Percentiles rank a stretch among this genome's conserved stretches.
These are phyloP conservation scores for Vulpes ferrilata DNA, from an alignment of 2,113 vertebrate species.

Conservation along the genomic window DNA sequence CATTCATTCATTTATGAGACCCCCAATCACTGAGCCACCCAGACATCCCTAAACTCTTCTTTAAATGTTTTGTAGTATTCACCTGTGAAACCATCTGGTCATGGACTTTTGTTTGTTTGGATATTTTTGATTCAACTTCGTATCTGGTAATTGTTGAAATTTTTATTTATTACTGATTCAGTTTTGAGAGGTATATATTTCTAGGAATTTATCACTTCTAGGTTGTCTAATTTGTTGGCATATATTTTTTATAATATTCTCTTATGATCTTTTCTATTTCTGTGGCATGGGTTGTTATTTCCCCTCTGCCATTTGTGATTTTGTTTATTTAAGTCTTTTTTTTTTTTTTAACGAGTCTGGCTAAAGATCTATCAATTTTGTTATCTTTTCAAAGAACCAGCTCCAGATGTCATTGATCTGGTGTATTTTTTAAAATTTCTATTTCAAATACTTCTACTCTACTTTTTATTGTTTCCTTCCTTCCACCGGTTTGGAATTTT, in stretches of 20 bases:
- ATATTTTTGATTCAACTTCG: background rate
- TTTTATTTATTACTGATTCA: background rate
- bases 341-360: background rate
- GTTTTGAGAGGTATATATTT: background rate
- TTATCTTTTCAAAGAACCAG: background rate
- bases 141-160: background rate
- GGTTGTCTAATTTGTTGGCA: background rate
- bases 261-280: background rate
- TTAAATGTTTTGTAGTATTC: background rate
- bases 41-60: background rate
- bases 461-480: background rate
- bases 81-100: background rate
- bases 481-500: background rate
- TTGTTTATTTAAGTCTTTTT: background rate
- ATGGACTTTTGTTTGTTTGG: background rate
- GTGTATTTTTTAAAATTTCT: background rate
- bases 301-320: background rate
- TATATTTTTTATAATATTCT: background rate
- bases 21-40: too few species aligned
- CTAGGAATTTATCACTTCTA: background rate
- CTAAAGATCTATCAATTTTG: background rate
- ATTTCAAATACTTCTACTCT: background rate
- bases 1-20: too few species aligned
- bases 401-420: background rate
- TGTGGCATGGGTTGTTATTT: background rate